Conservation (phyloP, 2,888 invertebrate genomes). For the Liopterus haemorrhoidalis region DNA sequence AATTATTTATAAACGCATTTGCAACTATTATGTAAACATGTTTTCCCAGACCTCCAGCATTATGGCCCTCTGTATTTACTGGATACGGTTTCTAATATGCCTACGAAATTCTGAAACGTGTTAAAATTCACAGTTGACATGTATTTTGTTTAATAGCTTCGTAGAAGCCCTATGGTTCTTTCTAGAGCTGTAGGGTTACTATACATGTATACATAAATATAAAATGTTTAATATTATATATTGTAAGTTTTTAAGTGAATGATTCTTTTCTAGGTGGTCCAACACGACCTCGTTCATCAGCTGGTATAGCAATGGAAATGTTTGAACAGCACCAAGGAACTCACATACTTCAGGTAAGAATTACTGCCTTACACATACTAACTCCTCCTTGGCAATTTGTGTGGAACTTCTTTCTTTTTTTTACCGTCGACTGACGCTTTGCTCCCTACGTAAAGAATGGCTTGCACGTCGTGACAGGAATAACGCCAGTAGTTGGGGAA, state of each 20-base stretch:
- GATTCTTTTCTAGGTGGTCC: slow-evolving; percentile 78
- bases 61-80: too few species aligned
- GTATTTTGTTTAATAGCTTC: neutral
- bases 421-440: slow-evolving; percentile 37
- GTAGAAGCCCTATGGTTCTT: neutral
- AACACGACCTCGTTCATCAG: slow-evolving; percentile 63
- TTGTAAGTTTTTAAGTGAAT: too few species aligned
- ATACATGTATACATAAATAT: slow-evolving; percentile 1
- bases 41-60: too few species aligned
- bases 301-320: slow-evolving; percentile 73
- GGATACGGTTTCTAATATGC: too few species aligned
- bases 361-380: slow-evolving; percentile 11
- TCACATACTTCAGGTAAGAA: slow-evolving; percentile 86
- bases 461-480: slow-evolving; percentile 45
- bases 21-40: too few species aligned
- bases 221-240: neutral
- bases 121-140: too few species aligned
- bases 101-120: too few species aligned
- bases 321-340: slow-evolving; percentile 97
- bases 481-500: too few species aligned
- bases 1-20: too few species aligned
- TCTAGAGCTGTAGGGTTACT: neutral
- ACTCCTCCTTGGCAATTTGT: slow-evolving; percentile 29
- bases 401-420: slow-evolving; percentile 41
- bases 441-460: slow-evolving; percentile 46